Evolutionary conservation across 2,797 vertebrate genomes (phyloP), one percentile per base, ranked within the genome.

Genomic region (Pagetopsis macropterus): DNA sequence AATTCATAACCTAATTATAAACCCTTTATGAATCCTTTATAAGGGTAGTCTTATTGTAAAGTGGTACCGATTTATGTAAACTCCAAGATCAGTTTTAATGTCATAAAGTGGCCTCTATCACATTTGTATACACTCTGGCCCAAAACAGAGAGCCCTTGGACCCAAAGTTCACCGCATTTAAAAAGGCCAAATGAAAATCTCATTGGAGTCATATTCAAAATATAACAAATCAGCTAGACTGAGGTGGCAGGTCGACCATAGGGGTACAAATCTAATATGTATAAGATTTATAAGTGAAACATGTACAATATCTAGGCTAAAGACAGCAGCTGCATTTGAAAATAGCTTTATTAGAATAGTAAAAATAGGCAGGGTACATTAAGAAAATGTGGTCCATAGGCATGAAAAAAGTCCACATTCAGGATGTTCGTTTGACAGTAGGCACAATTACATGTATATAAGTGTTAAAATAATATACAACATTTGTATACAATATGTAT

Each of bases 331-430:
- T 88, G 79, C 84, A 73, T 73, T 84, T 90, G 66, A 89, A 90
- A 91, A 90, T 84, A 65, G 51, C 33, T 94, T 94, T 93, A 94
- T 91, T 92, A 41, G 27, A 82, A 67, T 81, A 79, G 83, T 74
- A 88, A 91, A 50, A 89, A 89, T 76, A 89, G 57, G 50, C 37
- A 66, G 49, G 72, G 82, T 89, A 78, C 54, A 86, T 86, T 91
- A 68, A 75, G 45, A 75, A 31, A 63, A 85, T 73, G 45, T 80
- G 41, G 68, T 73, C 82, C 76, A 85, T 61, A 59, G 79, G 81
- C 45, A 76, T 55, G 61, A 86, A 37, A 87, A 85, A 67, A 70
- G 59, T 70, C 50, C 71, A 87, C 82, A 79, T 81, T 66, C 55
- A 82, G 27, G 75, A 77, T 72, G 54, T 95, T 95, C 94, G 93